Evolutionary conservation across 1,140 invertebrate species (phyloP).

Genomic region (Caenorhabditis brenneri): DNA sequence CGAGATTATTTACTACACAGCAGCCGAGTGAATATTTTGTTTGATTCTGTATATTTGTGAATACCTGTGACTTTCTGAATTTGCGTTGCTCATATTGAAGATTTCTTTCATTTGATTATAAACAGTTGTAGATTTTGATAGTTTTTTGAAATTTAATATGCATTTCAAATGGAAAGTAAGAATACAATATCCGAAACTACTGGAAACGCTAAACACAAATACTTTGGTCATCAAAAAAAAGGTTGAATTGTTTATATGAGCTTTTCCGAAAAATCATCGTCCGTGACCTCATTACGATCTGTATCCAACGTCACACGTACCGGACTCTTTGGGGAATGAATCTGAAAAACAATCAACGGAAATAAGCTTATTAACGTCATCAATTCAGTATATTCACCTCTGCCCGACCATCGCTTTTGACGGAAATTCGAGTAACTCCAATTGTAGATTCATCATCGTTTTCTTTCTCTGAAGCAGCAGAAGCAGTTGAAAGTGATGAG

Average conservation of each 20-base stretch:
- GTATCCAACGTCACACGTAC: constrained; percentile 8
- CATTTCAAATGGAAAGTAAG: neutral
- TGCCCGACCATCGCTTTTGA: constrained; percentile 7
- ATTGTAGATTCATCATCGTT: neutral
- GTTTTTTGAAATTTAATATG: too few relatives aligned
- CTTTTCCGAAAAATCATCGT: constrained; percentile 26
- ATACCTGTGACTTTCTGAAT: neutral
- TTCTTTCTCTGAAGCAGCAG: neutral
- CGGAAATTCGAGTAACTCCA: constrained; percentile 4
- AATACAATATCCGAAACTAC: neutral
- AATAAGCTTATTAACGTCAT: neutral
- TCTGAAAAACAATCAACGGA: neutral
- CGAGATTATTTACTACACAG: constrained; percentile 81
- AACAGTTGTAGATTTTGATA: too few relatives aligned
- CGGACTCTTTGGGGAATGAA: constrained; percentile 27
- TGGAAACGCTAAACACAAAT: neutral
- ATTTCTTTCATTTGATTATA: neutral
- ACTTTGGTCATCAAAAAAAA: constrained; percentile 12
- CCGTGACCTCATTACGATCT: constrained; percentile 2
- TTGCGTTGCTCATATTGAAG: neutral
- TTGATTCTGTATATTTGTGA: neutral
- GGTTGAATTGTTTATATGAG: neutral
- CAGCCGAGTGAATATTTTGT: neutral
- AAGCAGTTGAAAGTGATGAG: constrained; percentile 8
- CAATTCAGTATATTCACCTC: neutral